Conservation (phyloP, 2,113 vertebrate species). For the Platycercus adscitus region DNA sequence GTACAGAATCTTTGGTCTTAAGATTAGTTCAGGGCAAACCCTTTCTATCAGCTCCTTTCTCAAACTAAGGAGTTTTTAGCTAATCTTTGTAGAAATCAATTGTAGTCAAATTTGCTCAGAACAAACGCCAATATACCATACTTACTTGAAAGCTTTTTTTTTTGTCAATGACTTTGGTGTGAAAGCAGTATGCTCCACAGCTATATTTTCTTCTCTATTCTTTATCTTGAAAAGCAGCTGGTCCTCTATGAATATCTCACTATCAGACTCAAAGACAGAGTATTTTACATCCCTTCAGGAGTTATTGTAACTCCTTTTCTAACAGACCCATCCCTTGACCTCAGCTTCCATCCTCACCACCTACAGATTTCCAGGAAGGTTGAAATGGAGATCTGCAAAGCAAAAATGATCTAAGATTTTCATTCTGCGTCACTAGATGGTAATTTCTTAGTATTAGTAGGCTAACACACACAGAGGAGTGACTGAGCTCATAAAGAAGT, state of each 20-base stretch:
- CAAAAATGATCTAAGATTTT: neutral
- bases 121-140: neutral
- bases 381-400: neutral
- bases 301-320: slow-evolving; percentile 30
- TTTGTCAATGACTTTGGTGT: slow-evolving; percentile 19
- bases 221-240: slow-evolving; percentile 44
- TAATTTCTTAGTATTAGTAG: neutral
- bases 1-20: neutral
- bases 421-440: neutral
- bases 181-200: slow-evolving; percentile 4
- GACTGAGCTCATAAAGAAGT: neutral
- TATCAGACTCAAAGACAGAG: neutral
- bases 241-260: slow-evolving; percentile 25
- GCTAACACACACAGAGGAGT: neutral
- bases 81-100: neutral
- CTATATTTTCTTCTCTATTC: neutral
- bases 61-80: neutral
- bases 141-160: slow-evolving; percentile 16
- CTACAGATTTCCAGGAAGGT: neutral
- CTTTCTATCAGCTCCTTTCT: neutral
- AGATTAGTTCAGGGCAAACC: neutral
- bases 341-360: neutral
- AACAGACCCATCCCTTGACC: slow-evolving; percentile 38
- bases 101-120: neutral
- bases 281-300: slow-evolving; percentile 8